Percentiles rank a stretch among this genome's conserved stretches.
phyloP scores from a whole-genome alignment of 2,888 invertebrate species.

The Tanytarsus gracilentus region DNA sequence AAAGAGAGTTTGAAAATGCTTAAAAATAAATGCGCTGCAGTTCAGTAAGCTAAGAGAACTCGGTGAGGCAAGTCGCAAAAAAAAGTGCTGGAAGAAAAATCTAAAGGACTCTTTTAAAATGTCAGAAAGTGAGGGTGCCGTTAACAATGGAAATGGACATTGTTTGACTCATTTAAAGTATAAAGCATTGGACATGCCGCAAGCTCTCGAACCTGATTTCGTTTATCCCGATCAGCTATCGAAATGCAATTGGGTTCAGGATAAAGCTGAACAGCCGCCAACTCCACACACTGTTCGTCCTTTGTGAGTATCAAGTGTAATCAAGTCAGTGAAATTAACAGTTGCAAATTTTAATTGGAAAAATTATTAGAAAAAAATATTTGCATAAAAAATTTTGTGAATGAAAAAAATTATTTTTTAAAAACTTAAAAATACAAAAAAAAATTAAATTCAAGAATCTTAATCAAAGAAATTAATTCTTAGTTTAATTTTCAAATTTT shows the following conservation, averaged over 20 bases:
- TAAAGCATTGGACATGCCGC: constrained; percentile 5
- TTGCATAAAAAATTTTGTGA: too few species aligned
- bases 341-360: neutral
- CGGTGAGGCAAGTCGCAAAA: constrained; percentile 9
- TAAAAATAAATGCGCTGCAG: neutral
- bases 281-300: constrained; percentile 14
- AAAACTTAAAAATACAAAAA: too few species aligned
- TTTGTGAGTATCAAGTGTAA: constrained; percentile 9
- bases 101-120: neutral
- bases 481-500: too few species aligned
- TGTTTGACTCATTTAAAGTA: neutral
- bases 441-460: too few species aligned
- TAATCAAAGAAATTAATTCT: too few species aligned
- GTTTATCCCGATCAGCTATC: constrained; percentile 12
- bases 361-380: neutral
- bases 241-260: constrained; percentile 15
- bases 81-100: neutral
- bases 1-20: too few species aligned
- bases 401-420: too few species aligned
- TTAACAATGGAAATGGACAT: neutral
- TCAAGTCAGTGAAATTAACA: too few species aligned
- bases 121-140: neutral
- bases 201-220: constrained; percentile 6
- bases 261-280: neutral
- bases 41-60: constrained; percentile 3